A percentile compares a stretch with the other conserved stretches of the same genome.
Evolutionary conservation across 2,888 invertebrate species (phyloP).

Genomic region (Protodeltote pygarga): DNA sequence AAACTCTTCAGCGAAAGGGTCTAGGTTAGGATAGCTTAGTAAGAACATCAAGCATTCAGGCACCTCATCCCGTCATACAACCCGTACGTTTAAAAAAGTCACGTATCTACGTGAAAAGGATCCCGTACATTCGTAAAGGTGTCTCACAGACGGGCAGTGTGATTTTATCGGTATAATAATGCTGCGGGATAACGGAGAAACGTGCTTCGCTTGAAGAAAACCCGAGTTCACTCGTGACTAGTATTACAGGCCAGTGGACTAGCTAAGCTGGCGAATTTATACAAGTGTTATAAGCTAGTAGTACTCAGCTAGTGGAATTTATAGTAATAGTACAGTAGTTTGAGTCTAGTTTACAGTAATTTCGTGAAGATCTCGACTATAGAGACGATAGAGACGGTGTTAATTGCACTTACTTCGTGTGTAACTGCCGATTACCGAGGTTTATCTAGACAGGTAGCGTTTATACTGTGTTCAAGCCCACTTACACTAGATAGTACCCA

Average conservation of each 20-base stretch:
- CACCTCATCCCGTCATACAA: not conserved
- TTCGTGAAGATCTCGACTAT: not conserved
- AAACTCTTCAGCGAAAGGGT: no score
- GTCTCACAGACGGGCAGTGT: conserved; percentile 37
- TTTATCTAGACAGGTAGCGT: no score
- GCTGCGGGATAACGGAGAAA: conserved; percentile 28
- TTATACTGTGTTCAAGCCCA: no score
- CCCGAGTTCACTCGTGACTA: conserved; percentile 34
- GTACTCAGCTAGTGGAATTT: conserved; percentile 11
- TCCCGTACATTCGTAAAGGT: conserved; percentile 31
- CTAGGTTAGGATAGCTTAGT: no score
- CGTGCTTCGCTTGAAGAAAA: conserved; percentile 33
- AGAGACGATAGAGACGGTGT: not conserved
- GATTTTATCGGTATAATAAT: conserved; percentile 49
- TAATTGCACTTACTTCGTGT: conserved; percentile 1
- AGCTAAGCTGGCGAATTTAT: not conserved
- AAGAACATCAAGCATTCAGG: conserved; percentile 1
- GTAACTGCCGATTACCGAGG: no score
- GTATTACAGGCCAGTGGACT: conserved; percentile 10
- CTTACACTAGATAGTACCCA: no score
- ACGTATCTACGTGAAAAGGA: conserved; percentile 38
- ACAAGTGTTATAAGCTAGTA: not conserved
- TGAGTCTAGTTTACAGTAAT: conserved; percentile 7
- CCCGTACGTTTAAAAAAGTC: conserved; percentile 27
- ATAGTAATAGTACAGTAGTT: not conserved